A percentile compares a stretch with the other conserved stretches of the same genome.
Evolutionary conservation across 1,140 invertebrate genomes (phyloP).

Genomic region (Scaptomyza pallida): DNA sequence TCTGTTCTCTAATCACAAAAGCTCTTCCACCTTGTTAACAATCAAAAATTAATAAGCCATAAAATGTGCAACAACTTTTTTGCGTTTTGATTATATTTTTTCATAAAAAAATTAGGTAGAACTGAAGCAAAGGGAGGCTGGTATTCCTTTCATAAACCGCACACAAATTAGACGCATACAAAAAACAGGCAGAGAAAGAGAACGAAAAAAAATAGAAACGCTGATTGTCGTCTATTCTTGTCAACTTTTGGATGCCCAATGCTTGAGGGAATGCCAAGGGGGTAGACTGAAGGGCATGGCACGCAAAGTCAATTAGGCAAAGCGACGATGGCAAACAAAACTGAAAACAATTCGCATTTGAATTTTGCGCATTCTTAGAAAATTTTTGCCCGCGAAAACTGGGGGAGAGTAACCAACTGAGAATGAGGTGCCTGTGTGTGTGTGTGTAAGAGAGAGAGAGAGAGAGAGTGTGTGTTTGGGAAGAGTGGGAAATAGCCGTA

Average conservation of each 20-base stretch:
- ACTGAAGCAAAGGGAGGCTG: neutral
- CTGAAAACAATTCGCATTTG: constrained; percentile 81
- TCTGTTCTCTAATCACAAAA: neutral
- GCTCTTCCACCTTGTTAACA: constrained; percentile 34
- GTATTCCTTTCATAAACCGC: constrained; percentile 65
- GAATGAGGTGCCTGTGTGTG: constrained; percentile 7
- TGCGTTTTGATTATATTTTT: constrained; percentile 25
- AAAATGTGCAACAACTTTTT: constrained; percentile 57
- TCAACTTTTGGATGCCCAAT: constrained; percentile 47
- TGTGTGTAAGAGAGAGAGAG: too few species aligned
- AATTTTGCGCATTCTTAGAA: constrained; percentile 77
- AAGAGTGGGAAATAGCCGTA: constrained; percentile 47
- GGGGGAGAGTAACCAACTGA: constrained; percentile 2
- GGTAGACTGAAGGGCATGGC: constrained; percentile 14
- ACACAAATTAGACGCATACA: constrained; percentile 74
- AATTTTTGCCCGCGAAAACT: constrained; percentile 24
- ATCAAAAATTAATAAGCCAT: constrained; percentile 68
- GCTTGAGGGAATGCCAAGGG: neutral
- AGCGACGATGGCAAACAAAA: constrained; percentile 67
- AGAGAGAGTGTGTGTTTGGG: neutral
- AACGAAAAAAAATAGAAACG: constrained; percentile 56
- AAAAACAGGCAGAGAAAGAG: constrained; percentile 37
- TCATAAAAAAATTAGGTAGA: constrained; percentile 24
- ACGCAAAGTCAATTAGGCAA: constrained; percentile 80
- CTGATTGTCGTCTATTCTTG: constrained; percentile 79